Percentiles rank a stretch among this genome's conserved stretches.
Conservation (phyloP, 2,113 vertebrate species). For the Tamias sibiricus region DNA sequence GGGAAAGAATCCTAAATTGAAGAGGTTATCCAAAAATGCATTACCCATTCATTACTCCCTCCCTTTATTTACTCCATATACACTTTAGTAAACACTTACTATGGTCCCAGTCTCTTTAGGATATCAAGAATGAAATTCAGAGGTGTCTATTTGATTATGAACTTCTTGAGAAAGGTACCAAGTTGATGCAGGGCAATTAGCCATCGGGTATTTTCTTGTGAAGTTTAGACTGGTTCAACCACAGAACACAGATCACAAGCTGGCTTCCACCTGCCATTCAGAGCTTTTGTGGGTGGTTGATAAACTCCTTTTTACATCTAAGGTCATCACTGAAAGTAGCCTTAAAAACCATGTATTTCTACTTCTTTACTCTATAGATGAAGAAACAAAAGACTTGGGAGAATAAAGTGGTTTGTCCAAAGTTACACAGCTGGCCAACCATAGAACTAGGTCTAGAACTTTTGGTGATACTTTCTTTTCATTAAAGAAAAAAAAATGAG, state of each 20-base stretch:
- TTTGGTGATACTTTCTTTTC: not conserved
- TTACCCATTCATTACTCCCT: not conserved
- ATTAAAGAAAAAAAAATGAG: not conserved
- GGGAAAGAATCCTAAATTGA: not conserved
- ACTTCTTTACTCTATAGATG: not conserved
- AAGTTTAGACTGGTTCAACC: not conserved
- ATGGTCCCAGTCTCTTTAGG: not conserved
- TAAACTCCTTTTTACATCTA: not conserved
- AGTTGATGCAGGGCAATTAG: not conserved
- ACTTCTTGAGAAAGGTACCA: not conserved
- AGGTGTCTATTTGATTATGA: not conserved
- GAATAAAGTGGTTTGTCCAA: not conserved
- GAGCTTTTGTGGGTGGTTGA: not conserved
- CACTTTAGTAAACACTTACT: not conserved
- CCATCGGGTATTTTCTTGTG: not conserved
- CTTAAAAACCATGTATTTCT: not conserved
- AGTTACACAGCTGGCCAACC: not conserved
- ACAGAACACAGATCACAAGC: not conserved
- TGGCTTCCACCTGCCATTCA: not conserved
- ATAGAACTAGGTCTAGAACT: no score
- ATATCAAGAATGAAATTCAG: constrained; percentile 16
- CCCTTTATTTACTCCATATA: not conserved
- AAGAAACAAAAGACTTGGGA: not conserved
- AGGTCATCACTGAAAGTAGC: not conserved
- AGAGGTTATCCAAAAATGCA: not conserved